Conservation (phyloP, 2,797 vertebrate genomes). For the Chaetophractus vellerosus region DNA sequence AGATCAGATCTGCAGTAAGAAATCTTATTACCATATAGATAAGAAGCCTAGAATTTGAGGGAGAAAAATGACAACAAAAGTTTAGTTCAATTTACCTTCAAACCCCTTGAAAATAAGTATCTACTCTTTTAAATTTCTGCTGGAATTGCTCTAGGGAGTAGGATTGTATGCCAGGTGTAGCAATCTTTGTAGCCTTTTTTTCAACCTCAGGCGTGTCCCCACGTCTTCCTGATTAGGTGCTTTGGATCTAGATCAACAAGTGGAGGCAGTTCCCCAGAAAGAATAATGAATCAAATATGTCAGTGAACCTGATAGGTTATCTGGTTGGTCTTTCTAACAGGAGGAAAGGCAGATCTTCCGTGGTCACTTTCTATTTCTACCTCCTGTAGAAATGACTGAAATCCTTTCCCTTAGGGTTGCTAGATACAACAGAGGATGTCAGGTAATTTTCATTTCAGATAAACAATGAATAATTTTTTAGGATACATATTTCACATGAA, state of each 20-base stretch:
- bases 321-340: fast-evolving
- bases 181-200: fast-evolving
- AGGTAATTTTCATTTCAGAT: background rate
- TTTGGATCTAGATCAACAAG: background rate
- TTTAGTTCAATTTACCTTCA: background rate
- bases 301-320: fast-evolving
- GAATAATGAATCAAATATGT: fast-evolving
- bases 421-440: no score
- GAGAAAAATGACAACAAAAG: background rate
- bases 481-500: background rate
- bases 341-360: background rate
- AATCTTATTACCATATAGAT: background rate
- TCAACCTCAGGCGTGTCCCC: fast-evolving
- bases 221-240: fast-evolving
- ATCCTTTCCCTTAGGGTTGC: background rate
- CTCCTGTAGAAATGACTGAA: fast-evolving
- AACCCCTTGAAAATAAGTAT: fast-evolving
- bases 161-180: fast-evolving
- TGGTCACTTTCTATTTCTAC: fast-evolving
- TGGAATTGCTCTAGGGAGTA: fast-evolving
- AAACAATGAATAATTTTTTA: background rate
- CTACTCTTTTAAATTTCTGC: fast-evolving
- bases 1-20: background rate
- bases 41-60: background rate
- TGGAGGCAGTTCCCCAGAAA: fast-evolving